Evolutionary conservation across 2,113 vertebrate genomes (phyloP).

Genomic region (Athene noctua): DNA sequence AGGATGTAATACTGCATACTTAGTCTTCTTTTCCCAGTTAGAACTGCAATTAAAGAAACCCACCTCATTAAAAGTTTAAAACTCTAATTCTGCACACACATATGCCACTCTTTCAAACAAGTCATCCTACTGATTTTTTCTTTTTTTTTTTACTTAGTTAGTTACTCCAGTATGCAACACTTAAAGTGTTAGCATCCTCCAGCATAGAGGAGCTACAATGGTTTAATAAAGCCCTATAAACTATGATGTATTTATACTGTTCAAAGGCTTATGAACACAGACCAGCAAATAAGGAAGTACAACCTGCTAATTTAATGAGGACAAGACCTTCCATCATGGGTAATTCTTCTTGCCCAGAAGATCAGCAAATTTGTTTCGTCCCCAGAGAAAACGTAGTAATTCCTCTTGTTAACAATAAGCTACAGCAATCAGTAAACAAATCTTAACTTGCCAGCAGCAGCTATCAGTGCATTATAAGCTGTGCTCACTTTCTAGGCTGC

Average conservation of each 20-base stretch:
- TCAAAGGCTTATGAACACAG: not conserved
- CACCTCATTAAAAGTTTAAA: not conserved
- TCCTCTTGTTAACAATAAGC: not conserved
- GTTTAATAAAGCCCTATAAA: not conserved
- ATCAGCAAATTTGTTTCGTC: not conserved
- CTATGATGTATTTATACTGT: not conserved
- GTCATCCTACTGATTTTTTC: not conserved
- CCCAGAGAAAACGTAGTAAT: not conserved
- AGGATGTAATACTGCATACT: not conserved
- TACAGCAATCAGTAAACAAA: not conserved
- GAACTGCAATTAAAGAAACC: not conserved
- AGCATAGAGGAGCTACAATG: not conserved
- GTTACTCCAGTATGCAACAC: not conserved
- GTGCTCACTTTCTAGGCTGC: not conserved
- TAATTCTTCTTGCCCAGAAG: not conserved
- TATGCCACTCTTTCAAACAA: not conserved
- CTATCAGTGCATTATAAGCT: not conserved
- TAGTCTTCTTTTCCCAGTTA: not conserved
- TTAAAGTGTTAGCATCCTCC: not conserved
- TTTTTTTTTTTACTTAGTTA: not conserved
- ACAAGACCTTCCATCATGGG: not conserved
- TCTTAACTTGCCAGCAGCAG: not conserved
- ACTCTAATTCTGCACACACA: not conserved
- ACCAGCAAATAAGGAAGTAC: not conserved
- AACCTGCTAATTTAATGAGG: not conserved